These are phyloP conservation scores for Apantesis nais DNA, from an alignment of 2,888 invertebrate species.

Conservation along the genomic window DNA sequence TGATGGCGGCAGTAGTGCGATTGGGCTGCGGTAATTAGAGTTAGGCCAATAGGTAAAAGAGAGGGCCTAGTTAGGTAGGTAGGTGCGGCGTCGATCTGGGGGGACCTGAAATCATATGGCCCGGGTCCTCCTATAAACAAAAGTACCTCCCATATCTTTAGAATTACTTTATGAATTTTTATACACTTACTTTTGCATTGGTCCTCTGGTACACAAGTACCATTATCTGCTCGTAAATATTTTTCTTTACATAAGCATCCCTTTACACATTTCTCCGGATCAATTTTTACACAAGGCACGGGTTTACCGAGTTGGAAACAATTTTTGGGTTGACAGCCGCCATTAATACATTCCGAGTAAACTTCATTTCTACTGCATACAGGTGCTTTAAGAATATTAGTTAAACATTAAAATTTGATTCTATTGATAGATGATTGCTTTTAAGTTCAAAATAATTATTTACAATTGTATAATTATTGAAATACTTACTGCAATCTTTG, in stretches of 20 bases:
- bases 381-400: conserved; percentile 30
- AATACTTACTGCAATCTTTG: conserved; percentile 47
- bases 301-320: conserved; percentile 53
- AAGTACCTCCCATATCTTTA: no score
- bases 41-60: no score
- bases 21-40: no score
- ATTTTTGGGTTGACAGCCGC: conserved; percentile 53
- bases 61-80: no score
- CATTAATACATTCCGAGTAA: conserved; percentile 52
- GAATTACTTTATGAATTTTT: no score
- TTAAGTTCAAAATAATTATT: neutral
- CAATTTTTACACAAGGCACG: conserved; percentile 46
- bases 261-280: conserved; percentile 45
- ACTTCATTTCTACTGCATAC: conserved; percentile 50
- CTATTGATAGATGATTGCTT: neutral
- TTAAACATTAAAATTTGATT: neutral
- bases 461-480: neutral
- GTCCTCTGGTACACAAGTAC: conserved; percentile 51
- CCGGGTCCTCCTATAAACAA: no score
- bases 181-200: conserved; percentile 51
- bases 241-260: conserved; percentile 57
- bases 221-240: conserved; percentile 50
- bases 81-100: no score
- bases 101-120: no score
- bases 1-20: no score